These are phyloP conservation scores for Hirtodrosophila trivittata DNA, from an alignment of 2,888 invertebrate genomes.

Conservation along the genomic window DNA sequence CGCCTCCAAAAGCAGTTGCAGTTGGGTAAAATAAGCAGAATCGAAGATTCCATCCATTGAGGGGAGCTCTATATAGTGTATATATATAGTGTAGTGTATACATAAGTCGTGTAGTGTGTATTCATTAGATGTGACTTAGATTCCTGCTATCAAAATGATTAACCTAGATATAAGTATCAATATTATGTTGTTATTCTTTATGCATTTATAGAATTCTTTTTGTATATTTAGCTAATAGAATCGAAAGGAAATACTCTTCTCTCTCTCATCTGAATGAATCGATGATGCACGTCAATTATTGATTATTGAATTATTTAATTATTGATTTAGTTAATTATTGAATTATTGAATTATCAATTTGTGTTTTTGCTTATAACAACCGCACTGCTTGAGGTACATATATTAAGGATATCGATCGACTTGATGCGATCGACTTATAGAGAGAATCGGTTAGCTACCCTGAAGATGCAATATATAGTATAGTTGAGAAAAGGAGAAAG, in stretches of 20 bases:
- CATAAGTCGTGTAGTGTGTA: conserved; percentile 16
- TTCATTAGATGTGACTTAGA: conserved; percentile 32
- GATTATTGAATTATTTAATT: background rate
- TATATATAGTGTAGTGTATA: conserved; percentile 7
- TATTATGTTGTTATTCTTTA: conserved; percentile 22
- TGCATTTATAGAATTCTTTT: conserved; percentile 32
- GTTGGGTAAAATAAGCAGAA: conserved; percentile 19
- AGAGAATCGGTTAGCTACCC: conserved; percentile 40
- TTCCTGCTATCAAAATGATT: conserved; percentile 56
- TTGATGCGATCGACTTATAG: conserved; percentile 13
- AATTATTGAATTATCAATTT: conserved; percentile 17
- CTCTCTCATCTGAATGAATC: conserved; percentile 15
- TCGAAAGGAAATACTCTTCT: conserved; percentile 42
- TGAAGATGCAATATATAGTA: conserved; percentile 51
- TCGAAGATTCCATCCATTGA: too few relatives aligned
- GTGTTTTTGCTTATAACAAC: conserved; percentile 60
- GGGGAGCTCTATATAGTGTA: too few relatives aligned
- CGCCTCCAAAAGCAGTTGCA: too few relatives aligned
- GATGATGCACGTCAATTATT: background rate
- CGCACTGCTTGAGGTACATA: conserved; percentile 75
- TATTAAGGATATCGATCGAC: conserved; percentile 64
- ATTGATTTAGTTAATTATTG: background rate
- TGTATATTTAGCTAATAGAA: conserved; percentile 62
- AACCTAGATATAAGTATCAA: conserved; percentile 42
- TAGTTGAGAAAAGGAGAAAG: background rate